phyloP scores from a whole-genome alignment of 2,888 invertebrate species.

The Eustalomyia histrio region DNA sequence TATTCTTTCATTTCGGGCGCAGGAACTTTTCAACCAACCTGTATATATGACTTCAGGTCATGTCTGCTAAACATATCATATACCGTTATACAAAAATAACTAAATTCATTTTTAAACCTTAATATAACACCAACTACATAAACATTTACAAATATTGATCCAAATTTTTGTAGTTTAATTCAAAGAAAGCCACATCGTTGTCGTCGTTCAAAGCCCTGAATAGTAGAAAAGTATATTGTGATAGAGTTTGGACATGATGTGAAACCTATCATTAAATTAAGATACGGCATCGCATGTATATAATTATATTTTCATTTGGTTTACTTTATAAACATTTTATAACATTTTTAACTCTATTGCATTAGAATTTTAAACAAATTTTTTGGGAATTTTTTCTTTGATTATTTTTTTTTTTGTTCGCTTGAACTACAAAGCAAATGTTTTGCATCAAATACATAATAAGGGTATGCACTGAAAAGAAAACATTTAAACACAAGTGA shows the following conservation, averaged over 20 bases:
- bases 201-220: not conserved
- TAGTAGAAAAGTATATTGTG: not conserved
- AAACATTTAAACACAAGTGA: too few relatives aligned
- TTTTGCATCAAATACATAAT: constrained; percentile 12
- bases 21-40: too few relatives aligned
- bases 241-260: constrained; percentile 34
- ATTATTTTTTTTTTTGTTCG: not conserved
- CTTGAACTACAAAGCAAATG: constrained; percentile 1
- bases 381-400: constrained; percentile 11
- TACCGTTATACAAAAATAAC: constrained; percentile 54
- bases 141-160: constrained; percentile 33
- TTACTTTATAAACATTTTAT: constrained; percentile 26
- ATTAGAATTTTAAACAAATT: constrained; percentile 36
- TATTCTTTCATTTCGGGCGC: too few relatives aligned
- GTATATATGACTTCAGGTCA: constrained; percentile 59
- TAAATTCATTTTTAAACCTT: not conserved
- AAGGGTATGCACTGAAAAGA: not conserved
- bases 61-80: constrained; percentile 54
- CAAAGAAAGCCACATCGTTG: constrained; percentile 18
- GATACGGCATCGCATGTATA: constrained; percentile 58
- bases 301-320: constrained; percentile 58
- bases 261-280: constrained; percentile 65
- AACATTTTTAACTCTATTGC: constrained; percentile 31
- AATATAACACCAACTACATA: constrained; percentile 22
- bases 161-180: constrained; percentile 35